Evolutionary conservation across 2,797 vertebrate species (phyloP).

Genomic region (Aythya fuligula): DNA sequence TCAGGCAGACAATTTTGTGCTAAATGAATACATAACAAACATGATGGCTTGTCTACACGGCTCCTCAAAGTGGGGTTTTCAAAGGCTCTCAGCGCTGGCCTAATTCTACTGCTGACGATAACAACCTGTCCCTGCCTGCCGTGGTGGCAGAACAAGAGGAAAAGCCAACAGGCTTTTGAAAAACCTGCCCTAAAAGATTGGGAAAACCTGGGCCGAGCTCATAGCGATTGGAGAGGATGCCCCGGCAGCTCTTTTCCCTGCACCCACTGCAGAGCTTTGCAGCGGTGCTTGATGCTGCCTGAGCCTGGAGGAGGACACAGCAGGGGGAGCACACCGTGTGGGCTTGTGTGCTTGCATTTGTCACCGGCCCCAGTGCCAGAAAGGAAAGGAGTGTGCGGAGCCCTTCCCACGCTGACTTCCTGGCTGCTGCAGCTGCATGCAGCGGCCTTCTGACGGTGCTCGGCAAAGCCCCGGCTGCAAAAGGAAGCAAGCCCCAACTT

Average conservation of each 20-base stretch:
- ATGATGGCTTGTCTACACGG: neutral
- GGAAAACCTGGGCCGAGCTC: neutral
- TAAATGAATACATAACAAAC: neutral
- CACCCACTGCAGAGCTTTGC: neutral
- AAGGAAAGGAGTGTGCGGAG: neutral
- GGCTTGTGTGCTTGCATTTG: neutral
- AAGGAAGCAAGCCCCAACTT: neutral
- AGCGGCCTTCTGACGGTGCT: neutral
- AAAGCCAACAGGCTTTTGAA: neutral
- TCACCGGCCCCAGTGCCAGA: neutral
- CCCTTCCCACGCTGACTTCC: neutral
- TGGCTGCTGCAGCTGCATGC: neutral
- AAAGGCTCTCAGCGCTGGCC: neutral
- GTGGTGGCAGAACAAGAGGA: neutral
- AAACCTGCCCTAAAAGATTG: too few relatives aligned
- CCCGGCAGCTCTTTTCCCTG: neutral
- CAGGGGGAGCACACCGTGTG: neutral
- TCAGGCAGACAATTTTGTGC: neutral
- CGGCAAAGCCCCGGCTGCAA: neutral
- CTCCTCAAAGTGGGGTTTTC: neutral
- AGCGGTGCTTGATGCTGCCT: rapidly evolving
- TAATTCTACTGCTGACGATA: neutral
- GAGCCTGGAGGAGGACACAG: neutral
- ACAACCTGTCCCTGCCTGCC: neutral
- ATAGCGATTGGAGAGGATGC: neutral